Evolutionary conservation across 2,797 vertebrate species (phyloP).

Genomic region (Chaetophractus vellerosus): DNA sequence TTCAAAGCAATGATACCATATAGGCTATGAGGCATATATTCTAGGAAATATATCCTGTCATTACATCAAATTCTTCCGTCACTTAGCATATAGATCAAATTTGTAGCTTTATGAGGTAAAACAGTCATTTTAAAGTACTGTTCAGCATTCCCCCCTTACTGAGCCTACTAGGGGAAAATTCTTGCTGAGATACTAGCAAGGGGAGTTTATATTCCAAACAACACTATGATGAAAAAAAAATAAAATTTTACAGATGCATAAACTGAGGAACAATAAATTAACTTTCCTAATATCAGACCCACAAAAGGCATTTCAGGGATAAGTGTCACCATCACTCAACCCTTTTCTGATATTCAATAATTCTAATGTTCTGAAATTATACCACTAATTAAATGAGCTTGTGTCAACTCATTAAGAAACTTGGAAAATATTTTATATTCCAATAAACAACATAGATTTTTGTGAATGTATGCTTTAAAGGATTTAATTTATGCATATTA

Average conservation of each 20-base stretch:
- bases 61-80: neutral
- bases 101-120: neutral
- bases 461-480: conserved; percentile 40
- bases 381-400: conserved; percentile 54
- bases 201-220: conserved; percentile 35
- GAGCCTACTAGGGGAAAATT: neutral
- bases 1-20: conserved; percentile 49
- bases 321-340: conserved; percentile 30
- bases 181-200: neutral
- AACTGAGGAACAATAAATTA: conserved; percentile 60
- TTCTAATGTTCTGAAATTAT: conserved; percentile 51
- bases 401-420: conserved; percentile 59
- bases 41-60: conserved; percentile 10
- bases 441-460: conserved; percentile 38
- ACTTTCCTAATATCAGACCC: conserved; percentile 40
- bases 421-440: conserved; percentile 52
- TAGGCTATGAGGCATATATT: conserved; percentile 23
- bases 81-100: neutral
- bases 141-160: neutral
- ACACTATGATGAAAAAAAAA: conserved; percentile 34
- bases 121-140: conserved; percentile 1
- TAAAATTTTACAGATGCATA: conserved; percentile 43
- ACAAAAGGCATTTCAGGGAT: conserved; percentile 60
- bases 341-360: conserved; percentile 24
- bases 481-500: conserved; percentile 47